Evolutionary conservation across 2,888 invertebrate genomes (phyloP), one percentile per base, ranked within the genome.

Genomic region (Platerodrilus igneus): DNA sequence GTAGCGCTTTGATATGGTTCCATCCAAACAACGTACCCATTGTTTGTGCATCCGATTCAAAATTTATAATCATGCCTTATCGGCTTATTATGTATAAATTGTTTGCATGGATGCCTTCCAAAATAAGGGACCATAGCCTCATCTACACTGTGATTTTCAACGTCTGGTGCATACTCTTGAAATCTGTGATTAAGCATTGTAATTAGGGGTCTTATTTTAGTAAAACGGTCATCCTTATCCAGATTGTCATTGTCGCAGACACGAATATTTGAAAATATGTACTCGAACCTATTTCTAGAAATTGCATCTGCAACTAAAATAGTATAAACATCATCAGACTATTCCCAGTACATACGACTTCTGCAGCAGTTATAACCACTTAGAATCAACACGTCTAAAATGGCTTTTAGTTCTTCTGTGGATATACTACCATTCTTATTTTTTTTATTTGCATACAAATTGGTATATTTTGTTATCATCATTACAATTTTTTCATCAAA

Each of bases 41-140:
- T 35, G 10, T 35, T 33, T 4, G 53, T 50, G 7, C 52, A 41
- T 1, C 57, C 60, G 20, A 52, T 40, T 57, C 58, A 61, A 15
- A 53, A 25, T 43, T 56, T 60, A 42, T 52, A 59, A 2, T 56
- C 47, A 34, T 33, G 58, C 28, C 57, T 34, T 11, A 59, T 55
- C 7, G 58, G 57, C 34, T 58, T 58, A 3, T 52, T 52, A 8
- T 38, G 47, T 27, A 61, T 60, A 42, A 51, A 55, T 34, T 60
- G 57, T 27, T 59, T 58, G 33, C 53, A 55, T 11, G 52, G 51
- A 49, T 59, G 57, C 18, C 56, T 41, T 13, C 58, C 62, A 50
- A 54, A 66, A 39, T 66, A 66, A 9, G 62, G 59, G 5, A 60
- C 50, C 61, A 63, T 62, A 2, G 57, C 46, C 43, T 64, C 64